Base-by-base conservation (phyloP, 2,113 vertebrate genomes). In the Cromileptes altivelis region DNA sequence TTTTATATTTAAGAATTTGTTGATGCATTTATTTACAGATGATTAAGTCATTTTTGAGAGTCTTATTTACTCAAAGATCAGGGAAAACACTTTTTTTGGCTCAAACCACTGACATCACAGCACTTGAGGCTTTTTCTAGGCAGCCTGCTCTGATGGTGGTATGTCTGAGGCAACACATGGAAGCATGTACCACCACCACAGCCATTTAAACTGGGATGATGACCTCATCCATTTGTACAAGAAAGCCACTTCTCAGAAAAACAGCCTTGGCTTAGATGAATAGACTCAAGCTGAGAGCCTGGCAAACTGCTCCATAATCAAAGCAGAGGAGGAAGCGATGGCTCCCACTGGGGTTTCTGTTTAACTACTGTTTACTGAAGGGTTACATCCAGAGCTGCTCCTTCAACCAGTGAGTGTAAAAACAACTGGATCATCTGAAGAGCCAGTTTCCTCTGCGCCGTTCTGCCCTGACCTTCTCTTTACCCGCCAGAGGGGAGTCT, bases 401-500 rank as follows among this genome's bases (percentile, higher is more conserved):
- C 4, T 1, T 60, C 55, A 40, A 40, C 68, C 55, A 52, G 75
- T 33, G 55, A 68, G 69, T 50, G 40, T 60, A 63, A 68, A 84
- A 85, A 72, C 82, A 81, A 82, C 56, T 33, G 40, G 74, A 70
- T 84, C 75, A 70, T 82, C 77, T 68, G 27, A 49, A 75, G 70
- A 82, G 70, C 45, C 68, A 18, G 21, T 77, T 75, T 57, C 47
- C 56, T 52, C 30, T 11, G 73, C 56, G 60, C 27, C 19, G 12
- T 1, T 60, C 68, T 70, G 17, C 45, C 11, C 73, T 80, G 88
- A 88, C 84, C 91, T 90, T 81, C 78, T n/a, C 65, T 53, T 58
- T 30, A 57, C 56, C 25, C 33, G 27, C 83, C 91, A 84, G 83
- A 57, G n/a, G 70, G 85, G 78, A 90, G 45, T 37, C 37, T 57